These are phyloP conservation scores for Trichogramma dendrolimi DNA, from an alignment of 2,888 invertebrate species.

Conservation along the genomic window DNA sequence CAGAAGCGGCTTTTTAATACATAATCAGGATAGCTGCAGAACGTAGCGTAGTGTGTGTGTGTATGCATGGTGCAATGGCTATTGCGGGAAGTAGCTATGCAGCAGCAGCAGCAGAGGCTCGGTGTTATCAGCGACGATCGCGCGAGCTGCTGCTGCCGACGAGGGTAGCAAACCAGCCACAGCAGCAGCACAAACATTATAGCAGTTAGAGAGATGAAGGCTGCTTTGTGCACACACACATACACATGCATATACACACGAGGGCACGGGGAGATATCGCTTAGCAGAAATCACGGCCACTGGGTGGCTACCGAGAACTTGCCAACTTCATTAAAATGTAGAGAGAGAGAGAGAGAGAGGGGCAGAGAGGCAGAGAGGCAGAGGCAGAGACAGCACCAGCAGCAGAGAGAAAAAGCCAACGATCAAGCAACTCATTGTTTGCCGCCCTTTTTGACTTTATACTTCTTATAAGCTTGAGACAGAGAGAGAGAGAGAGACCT, in stretches of 20 bases:
- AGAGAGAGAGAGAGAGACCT: too few relatives aligned
- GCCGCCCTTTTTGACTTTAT: not conserved
- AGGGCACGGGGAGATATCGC: conserved; percentile 20
- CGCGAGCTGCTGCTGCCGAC: too few relatives aligned
- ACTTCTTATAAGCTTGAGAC: too few relatives aligned
- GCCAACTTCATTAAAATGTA: conserved; percentile 29
- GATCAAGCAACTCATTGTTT: not conserved
- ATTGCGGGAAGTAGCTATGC: too few relatives aligned
- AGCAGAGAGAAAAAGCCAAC: not conserved
- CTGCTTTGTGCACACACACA: conserved; percentile 21
- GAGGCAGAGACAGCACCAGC: not conserved
- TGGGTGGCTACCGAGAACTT: conserved; percentile 38
- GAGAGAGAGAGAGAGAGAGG: not conserved
- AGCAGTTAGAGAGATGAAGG: conserved; percentile 21
- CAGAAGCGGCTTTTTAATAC: too few relatives aligned
- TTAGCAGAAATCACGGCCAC: conserved; percentile 28
- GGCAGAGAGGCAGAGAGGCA: not conserved
- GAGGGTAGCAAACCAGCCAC: not conserved
- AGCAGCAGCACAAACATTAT: not conserved
- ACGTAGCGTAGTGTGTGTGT: too few relatives aligned
- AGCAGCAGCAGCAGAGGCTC: too few relatives aligned
- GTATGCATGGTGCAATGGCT: too few relatives aligned
- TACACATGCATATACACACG: not conserved
- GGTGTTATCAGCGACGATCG: too few relatives aligned
- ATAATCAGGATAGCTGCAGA: too few relatives aligned